A percentile compares a stretch with the other conserved stretches of the same genome.
Evolutionary conservation across 2,888 invertebrate genomes (phyloP).

Genomic region (Phengaris arion): DNA sequence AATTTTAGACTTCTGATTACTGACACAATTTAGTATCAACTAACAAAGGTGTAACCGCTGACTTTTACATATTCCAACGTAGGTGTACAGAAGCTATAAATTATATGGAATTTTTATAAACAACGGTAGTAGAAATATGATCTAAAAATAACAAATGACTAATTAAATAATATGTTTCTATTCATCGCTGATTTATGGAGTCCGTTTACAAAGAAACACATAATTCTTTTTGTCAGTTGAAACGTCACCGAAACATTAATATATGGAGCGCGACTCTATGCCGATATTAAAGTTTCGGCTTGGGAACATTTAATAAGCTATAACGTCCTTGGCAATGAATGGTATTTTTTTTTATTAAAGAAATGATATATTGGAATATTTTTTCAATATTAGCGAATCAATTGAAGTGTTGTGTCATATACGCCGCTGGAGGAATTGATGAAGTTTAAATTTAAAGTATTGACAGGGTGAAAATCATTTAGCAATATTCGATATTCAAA

Average conservation of each 20-base stretch:
- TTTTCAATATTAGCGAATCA: background rate
- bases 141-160: slow-evolving; percentile 23
- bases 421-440: background rate
- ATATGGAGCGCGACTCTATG: slow-evolving; percentile 13
- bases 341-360: slow-evolving; percentile 6
- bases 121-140: slow-evolving; percentile 22
- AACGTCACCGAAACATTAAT: slow-evolving; percentile 24
- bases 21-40: background rate
- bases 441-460: background rate
- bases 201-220: slow-evolving; percentile 23
- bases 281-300: background rate
- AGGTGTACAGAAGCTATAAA: slow-evolving; percentile 13
- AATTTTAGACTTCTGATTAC: background rate
- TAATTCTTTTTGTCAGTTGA: slow-evolving; percentile 22
- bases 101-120: slow-evolving; percentile 4
- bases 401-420: background rate
- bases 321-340: slow-evolving; percentile 4
- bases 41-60: background rate
- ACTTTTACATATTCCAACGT: background rate
- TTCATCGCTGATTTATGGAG: slow-evolving; percentile 19
- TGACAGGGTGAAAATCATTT: no score
- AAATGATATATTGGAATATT: slow-evolving; percentile 12
- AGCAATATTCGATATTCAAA: no score
- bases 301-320: slow-evolving; percentile 2
- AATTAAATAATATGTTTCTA: slow-evolving; percentile 27